These are phyloP conservation scores for Chrysogorgia sp. DNA, from an alignment of 92 coral and sea anemone genomes.

Conservation along the genomic window DNA sequence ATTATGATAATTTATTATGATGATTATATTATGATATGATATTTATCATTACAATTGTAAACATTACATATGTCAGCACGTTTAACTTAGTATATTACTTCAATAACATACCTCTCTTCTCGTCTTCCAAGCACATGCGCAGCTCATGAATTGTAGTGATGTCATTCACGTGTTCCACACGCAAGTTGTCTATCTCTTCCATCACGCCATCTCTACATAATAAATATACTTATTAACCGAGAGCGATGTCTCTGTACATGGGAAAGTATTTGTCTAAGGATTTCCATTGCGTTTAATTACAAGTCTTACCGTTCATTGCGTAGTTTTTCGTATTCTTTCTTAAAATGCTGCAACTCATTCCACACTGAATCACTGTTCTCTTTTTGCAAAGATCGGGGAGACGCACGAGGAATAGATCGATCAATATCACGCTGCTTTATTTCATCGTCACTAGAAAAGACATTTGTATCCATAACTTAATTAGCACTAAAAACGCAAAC, in stretches of 20 bases:
- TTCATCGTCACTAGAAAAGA: constrained; percentile 14
- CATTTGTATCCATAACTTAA: too few relatives aligned
- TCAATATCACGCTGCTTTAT: constrained; percentile 6
- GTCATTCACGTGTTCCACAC: constrained; percentile 83
- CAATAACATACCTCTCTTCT: constrained; percentile 63
- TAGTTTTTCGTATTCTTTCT: constrained; percentile 81
- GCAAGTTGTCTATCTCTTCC: constrained; percentile 77
- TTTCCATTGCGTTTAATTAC: not conserved
- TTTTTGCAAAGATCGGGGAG: constrained; percentile 72
- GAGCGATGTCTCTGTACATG: not conserved
- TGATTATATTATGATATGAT: too few relatives aligned
- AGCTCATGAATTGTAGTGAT: constrained; percentile 84
- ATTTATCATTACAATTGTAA: constrained; percentile 13
- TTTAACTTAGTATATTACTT: too few relatives aligned
- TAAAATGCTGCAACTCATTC: constrained; percentile 92
- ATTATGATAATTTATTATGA: too few relatives aligned
- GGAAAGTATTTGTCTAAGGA: not conserved
- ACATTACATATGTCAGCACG: too few relatives aligned
- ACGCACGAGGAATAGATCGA: constrained; percentile 26
- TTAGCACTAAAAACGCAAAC: too few relatives aligned
- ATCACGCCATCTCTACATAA: constrained; percentile 69
- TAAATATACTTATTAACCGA: not conserved
- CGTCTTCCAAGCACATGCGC: constrained; percentile 83
- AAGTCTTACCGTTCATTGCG: constrained; percentile 71
- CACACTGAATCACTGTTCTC: constrained; percentile 93